Percentiles rank a stretch among this genome's conserved stretches.
phyloP scores from a whole-genome alignment of 64 coral and sea anemone genomes.

The Acropora yongei region DNA sequence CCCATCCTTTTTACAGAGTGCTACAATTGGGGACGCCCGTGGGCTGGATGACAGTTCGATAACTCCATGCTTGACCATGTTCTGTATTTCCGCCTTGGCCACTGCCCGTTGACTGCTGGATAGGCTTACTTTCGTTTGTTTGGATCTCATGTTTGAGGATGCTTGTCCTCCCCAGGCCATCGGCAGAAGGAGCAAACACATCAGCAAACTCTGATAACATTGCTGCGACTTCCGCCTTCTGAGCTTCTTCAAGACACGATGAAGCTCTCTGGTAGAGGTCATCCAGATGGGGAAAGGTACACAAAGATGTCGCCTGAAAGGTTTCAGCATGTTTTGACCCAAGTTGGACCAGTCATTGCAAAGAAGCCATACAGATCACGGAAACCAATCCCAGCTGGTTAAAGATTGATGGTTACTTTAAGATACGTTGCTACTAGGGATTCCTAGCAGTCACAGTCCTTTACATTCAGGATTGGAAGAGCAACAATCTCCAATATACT shows the following conservation, averaged over 20 bases:
- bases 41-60: conserved; percentile 19
- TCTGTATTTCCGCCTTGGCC: background rate
- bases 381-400: too few relatives aligned
- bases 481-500: too few relatives aligned
- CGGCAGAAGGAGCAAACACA: background rate
- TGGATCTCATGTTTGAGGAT: background rate
- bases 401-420: too few relatives aligned
- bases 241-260: background rate
- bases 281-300: background rate
- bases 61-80: conserved; percentile 3
- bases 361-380: too few relatives aligned
- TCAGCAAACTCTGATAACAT: conserved; percentile 13
- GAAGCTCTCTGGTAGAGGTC: background rate
- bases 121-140: background rate
- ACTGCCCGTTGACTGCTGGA: background rate
- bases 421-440: too few relatives aligned
- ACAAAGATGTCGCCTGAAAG: too few relatives aligned
- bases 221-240: background rate
- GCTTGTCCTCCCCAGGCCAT: conserved; percentile 19
- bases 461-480: too few relatives aligned
- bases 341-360: too few relatives aligned
- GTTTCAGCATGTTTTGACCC: too few relatives aligned
- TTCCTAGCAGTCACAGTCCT: too few relatives aligned
- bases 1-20: conserved; percentile 39
- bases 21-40: conserved; percentile 23